phyloP scores from a whole-genome alignment of 53 echinoderm and acorn worm genomes.

The Henricia sp. region DNA sequence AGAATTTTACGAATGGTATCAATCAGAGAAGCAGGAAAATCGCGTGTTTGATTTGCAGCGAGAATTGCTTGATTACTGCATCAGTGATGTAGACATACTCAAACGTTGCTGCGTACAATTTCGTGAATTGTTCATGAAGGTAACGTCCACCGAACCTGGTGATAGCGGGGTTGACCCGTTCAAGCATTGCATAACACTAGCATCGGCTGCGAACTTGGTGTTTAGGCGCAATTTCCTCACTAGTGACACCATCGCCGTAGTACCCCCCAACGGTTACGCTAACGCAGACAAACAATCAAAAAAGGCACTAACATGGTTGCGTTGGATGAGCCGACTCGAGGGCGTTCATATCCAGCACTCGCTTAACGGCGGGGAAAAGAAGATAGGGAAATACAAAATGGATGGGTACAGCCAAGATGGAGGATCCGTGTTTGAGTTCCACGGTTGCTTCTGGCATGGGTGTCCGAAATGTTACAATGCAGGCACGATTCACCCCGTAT shows the following conservation, averaged over 20 bases:
- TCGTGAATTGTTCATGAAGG: too few relatives aligned
- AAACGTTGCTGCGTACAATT: too few relatives aligned
- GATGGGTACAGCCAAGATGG: conserved; percentile 55
- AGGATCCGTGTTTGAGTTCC: conserved; percentile 33
- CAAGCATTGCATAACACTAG: conserved; percentile 71
- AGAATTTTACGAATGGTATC: too few relatives aligned
- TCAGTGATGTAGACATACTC: too few relatives aligned
- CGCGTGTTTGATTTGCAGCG: too few relatives aligned
- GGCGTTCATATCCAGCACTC: conserved; percentile 55
- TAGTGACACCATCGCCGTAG: conserved; percentile 57
- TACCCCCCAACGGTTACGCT: conserved; percentile 52
- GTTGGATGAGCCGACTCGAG: neutral
- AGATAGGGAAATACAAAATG: conserved; percentile 45
- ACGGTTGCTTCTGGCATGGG: conserved; percentile 66
- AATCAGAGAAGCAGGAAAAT: too few relatives aligned
- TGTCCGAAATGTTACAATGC: conserved; percentile 53
- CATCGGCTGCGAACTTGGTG: conserved; percentile 70
- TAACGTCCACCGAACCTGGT: too few relatives aligned
- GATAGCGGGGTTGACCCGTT: too few relatives aligned
- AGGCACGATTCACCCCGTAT: conserved; percentile 2
- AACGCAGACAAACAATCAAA: conserved; percentile 54
- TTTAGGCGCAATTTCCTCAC: conserved; percentile 59
- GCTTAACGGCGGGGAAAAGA: conserved; percentile 33
- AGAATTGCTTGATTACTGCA: too few relatives aligned
- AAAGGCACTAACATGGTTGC: conserved; percentile 50